Conservation (phyloP, 2,888 invertebrate species). For the Auanema sp. region DNA sequence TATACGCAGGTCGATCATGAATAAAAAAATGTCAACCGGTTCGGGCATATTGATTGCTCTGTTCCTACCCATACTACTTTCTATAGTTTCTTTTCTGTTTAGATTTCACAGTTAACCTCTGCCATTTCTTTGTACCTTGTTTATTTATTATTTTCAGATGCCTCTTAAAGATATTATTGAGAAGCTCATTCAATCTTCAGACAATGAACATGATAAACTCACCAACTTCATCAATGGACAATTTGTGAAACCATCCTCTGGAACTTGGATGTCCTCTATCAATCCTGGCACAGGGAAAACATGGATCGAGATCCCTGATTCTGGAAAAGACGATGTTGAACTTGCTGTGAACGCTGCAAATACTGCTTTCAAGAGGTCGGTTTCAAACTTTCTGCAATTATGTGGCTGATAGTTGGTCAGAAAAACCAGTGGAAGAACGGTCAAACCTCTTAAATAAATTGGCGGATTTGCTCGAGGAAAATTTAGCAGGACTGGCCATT, state of each 20-base stretch:
- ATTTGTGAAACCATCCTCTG: conserved; percentile 26
- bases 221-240: conserved; percentile 45
- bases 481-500: conserved; percentile 68
- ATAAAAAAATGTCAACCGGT: too few relatives aligned
- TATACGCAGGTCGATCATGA: too few relatives aligned
- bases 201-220: conserved; percentile 33
- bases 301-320: conserved; percentile 66
- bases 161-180: conserved; percentile 4
- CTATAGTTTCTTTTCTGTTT: too few relatives aligned
- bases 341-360: conserved; percentile 67
- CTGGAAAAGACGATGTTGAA: conserved; percentile 64
- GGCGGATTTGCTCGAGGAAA: conserved; percentile 68
- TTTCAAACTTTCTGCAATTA: not conserved
- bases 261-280: conserved; percentile 37
- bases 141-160: too few relatives aligned
- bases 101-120: too few relatives aligned
- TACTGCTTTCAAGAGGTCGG: conserved; percentile 65
- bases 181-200: conserved; percentile 20
- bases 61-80: too few relatives aligned
- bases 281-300: conserved; percentile 43
- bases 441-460: conserved; percentile 66
- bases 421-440: conserved; percentile 65
- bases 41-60: too few relatives aligned
- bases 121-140: too few relatives aligned
- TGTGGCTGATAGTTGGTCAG: conserved; percentile 67